Percentiles rank a stretch among this genome's conserved stretches.
Conservation (phyloP, 2,113 vertebrate species). For the Zapus hudsonius region DNA sequence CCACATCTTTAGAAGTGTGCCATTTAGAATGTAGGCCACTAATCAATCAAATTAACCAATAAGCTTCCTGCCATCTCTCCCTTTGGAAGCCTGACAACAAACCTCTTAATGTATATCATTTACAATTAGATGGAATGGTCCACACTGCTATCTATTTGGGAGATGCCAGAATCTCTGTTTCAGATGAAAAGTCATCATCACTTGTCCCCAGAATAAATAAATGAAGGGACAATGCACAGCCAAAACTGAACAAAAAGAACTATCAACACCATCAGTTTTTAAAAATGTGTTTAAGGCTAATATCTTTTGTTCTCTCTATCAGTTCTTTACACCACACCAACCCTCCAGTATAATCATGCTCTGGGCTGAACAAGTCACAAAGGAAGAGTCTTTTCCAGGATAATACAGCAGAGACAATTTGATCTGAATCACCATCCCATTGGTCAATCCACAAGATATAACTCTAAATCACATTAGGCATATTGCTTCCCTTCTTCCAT, state of each 20-base stretch:
- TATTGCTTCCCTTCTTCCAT: background rate
- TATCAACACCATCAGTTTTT: slow-evolving; percentile 48
- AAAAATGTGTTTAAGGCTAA: slow-evolving; percentile 59
- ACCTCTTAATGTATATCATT: slow-evolving; percentile 68
- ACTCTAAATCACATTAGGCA: slow-evolving; percentile 39
- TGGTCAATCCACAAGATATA: background rate
- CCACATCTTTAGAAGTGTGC: background rate
- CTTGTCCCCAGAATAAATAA: slow-evolving; percentile 43
- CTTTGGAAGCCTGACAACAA: slow-evolving; percentile 75
- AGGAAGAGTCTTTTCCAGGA: background rate
- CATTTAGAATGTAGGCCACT: slow-evolving; percentile 66
- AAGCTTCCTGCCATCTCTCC: slow-evolving; percentile 23
- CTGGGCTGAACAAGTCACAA: background rate
- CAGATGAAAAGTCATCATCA: slow-evolving; percentile 75
- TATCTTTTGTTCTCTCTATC: slow-evolving; percentile 28
- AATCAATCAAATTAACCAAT: slow-evolving; percentile 63
- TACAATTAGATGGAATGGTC: slow-evolving; percentile 57
- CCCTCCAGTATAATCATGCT: background rate
- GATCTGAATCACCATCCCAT: background rate
- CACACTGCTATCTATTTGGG: background rate
- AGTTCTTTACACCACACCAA: slow-evolving; percentile 58
- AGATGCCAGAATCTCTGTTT: slow-evolving; percentile 65
- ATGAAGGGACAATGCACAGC: background rate
- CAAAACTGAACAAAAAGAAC: too few species aligned
- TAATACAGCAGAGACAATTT: background rate